Percentiles rank a stretch among this genome's conserved stretches.
phyloP scores from a whole-genome alignment of 2,888 invertebrate species.

The Drosophila pseudotalamancana region DNA sequence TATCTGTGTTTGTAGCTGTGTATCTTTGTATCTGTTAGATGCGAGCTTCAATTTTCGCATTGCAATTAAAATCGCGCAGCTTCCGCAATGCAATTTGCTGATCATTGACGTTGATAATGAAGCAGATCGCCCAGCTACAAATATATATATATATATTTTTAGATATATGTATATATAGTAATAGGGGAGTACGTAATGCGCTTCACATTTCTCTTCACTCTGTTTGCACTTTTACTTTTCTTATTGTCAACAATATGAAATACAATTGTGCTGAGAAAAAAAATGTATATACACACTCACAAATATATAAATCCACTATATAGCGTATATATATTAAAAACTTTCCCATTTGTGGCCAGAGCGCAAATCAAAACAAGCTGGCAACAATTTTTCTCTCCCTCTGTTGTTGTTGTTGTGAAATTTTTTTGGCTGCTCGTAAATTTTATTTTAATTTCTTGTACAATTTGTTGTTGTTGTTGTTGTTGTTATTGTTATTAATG shows the following conservation, averaged over 20 bases:
- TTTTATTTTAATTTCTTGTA: constrained; percentile 65
- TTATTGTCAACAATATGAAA: constrained; percentile 58
- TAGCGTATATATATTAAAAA: constrained; percentile 26
- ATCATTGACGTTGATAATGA: constrained; percentile 19
- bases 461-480: constrained; percentile 35
- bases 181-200: constrained; percentile 21
- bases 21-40: constrained; percentile 40
- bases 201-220: constrained; percentile 4
- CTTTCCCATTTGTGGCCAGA: constrained; percentile 63
- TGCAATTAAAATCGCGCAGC: constrained; percentile 64
- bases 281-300: constrained; percentile 3
- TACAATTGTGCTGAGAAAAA: constrained; percentile 42
- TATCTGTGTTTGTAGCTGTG: constrained; percentile 49
- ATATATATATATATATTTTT: too few species aligned
- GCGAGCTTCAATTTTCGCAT: constrained; percentile 61
- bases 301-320: background rate
- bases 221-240: constrained; percentile 58
- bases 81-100: constrained; percentile 61
- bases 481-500: constrained; percentile 22
- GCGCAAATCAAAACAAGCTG: constrained; percentile 9
- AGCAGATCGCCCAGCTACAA: constrained; percentile 23
- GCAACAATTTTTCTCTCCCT: constrained; percentile 11
- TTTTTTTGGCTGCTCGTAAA: constrained; percentile 54
- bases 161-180: constrained; percentile 2
- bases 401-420: constrained; percentile 39